Percentiles rank a stretch among this genome's conserved stretches.
Conservation (phyloP, 2,888 invertebrate genomes). For the Aphidius colemani region DNA sequence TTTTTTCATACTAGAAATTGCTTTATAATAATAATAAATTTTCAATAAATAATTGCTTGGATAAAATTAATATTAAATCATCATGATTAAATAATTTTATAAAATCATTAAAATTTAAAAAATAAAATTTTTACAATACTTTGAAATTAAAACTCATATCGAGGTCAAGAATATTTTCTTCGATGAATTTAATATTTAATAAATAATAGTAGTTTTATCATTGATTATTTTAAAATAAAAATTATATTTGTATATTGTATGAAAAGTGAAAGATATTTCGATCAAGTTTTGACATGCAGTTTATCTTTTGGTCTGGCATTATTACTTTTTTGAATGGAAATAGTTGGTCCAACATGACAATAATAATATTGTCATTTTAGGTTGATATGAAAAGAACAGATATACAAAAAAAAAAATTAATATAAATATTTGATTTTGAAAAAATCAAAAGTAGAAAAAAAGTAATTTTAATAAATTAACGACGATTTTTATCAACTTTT, state of each 20-base stretch:
- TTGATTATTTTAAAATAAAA: too few relatives aligned
- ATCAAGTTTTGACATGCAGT: conserved; percentile 32
- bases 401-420: conserved; percentile 18
- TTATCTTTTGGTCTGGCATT: conserved; percentile 27
- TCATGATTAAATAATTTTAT: background rate
- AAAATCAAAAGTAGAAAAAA: conserved; percentile 16
- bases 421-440: background rate
- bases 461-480: conserved; percentile 23
- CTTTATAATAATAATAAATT: too few relatives aligned
- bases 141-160: conserved; percentile 8
- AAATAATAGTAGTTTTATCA: conserved; percentile 12
- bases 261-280: conserved; percentile 14
- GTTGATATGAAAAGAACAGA: too few relatives aligned
- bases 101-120: conserved; percentile 13
- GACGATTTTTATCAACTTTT: conserved; percentile 49
- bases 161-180: conserved; percentile 26
- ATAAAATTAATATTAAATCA: too few relatives aligned
- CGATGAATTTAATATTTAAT: conserved; percentile 23
- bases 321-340: conserved; percentile 1
- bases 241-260: conserved; percentile 17
- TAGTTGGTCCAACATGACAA: too few relatives aligned
- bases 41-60: too few relatives aligned
- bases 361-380: too few relatives aligned
- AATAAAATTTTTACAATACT: conserved; percentile 31
- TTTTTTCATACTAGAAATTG: too few relatives aligned